Conservation (phyloP, 2,113 vertebrate genomes). For the Nannobrachium achirus region DNA sequence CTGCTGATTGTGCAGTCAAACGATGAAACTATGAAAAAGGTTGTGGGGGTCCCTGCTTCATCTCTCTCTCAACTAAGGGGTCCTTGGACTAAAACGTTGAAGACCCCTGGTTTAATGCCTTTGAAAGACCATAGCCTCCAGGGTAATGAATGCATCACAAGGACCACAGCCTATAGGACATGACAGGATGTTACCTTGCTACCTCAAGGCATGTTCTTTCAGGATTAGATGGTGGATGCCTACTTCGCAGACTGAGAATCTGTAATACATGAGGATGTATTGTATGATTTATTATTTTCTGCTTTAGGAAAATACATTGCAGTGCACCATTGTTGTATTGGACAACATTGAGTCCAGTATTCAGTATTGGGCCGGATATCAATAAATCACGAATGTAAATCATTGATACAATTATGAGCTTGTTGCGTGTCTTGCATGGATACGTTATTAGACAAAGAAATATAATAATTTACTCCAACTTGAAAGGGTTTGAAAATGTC, state of each 20-base stretch:
- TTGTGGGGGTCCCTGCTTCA: background rate
- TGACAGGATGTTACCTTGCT: constrained; percentile 47
- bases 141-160: constrained; percentile 34
- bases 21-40: no score
- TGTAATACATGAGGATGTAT: background rate
- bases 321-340: background rate
- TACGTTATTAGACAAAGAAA: background rate
- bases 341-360: no score
- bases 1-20: no score
- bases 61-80: background rate
- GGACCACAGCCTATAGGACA: constrained; percentile 31
- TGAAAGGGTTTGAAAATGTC: constrained; percentile 7
- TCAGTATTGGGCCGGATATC: no score
- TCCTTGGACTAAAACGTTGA: background rate
- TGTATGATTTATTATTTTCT: background rate
- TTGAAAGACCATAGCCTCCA: constrained; percentile 7
- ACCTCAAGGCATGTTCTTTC: constrained; percentile 21
- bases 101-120: constrained; percentile 10
- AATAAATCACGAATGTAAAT: background rate
- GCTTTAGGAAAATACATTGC: background rate
- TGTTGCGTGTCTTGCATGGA: no score
- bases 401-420: background rate
- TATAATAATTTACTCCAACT: background rate
- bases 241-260: background rate
- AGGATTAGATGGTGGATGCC: background rate